Percentiles rank a stretch among this genome's conserved stretches.
These are phyloP conservation scores for Drosophila pegasa DNA, from an alignment of 2,888 invertebrate genomes.

Conservation along the genomic window DNA sequence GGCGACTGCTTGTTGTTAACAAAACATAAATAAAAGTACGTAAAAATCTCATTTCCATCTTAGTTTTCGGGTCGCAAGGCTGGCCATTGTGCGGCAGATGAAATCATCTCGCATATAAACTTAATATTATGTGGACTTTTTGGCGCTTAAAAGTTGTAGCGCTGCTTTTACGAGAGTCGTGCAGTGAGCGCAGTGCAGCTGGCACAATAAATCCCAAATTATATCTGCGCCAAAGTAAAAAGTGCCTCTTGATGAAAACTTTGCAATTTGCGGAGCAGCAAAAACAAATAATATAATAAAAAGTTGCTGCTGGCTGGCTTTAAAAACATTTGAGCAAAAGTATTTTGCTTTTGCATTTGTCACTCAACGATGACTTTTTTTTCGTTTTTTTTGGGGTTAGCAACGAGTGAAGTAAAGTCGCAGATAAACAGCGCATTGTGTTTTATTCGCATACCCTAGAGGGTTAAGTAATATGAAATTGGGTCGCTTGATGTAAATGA, in stretches of 20 bases:
- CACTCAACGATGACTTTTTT: conserved; percentile 9
- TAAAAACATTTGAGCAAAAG: conserved; percentile 34
- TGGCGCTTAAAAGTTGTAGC: conserved; percentile 50
- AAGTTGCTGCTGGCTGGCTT: conserved; percentile 45
- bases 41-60: background rate
- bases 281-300: conserved; percentile 40
- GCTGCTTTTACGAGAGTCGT: conserved; percentile 43
- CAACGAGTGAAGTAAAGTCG: conserved; percentile 21
- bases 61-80: background rate
- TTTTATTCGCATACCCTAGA: conserved; percentile 16
- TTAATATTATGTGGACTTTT: conserved; percentile 32
- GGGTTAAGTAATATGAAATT: background rate
- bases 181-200: conserved; percentile 35
- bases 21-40: background rate
- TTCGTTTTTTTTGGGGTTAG: conserved; percentile 3
- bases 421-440: conserved; percentile 36
- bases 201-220: conserved; percentile 64
- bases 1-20: background rate
- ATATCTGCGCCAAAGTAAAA: conserved; percentile 38
- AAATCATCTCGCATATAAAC: conserved; percentile 28
- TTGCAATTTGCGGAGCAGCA: conserved; percentile 49
- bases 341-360: conserved; percentile 48
- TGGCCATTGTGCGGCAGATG: conserved; percentile 2
- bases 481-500: background rate
- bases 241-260: conserved; percentile 49